phyloP scores from a whole-genome alignment of 2,797 vertebrate species.

The Cyclura pinguis region DNA sequence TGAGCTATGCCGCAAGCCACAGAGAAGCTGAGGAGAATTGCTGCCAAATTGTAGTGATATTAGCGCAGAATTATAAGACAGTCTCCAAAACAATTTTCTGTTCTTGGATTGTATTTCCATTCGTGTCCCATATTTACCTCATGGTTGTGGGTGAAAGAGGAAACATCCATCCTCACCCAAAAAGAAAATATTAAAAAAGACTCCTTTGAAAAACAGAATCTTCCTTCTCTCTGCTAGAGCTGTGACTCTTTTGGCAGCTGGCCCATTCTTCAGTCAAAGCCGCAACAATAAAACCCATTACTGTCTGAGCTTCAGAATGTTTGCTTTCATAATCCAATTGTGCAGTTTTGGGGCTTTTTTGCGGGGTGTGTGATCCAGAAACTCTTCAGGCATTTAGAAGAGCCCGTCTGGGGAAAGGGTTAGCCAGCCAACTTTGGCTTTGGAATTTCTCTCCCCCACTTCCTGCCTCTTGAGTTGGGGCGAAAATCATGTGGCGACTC shows the following conservation, averaged over 20 bases:
- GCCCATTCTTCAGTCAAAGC: not conserved
- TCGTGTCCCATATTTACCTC: not conserved
- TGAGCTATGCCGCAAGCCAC: too few relatives aligned
- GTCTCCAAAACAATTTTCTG: not conserved
- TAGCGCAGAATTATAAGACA: not conserved
- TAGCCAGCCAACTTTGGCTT: not conserved
- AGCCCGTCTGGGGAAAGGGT: conserved; percentile 27
- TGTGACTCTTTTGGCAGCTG: not conserved
- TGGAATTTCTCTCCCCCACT: too few relatives aligned
- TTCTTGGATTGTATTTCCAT: not conserved
- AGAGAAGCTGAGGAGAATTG: too few relatives aligned
- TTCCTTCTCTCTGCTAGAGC: not conserved
- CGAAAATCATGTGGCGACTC: too few relatives aligned
- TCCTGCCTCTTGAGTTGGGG: not conserved
- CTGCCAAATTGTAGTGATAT: not conserved
- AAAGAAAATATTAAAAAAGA: not conserved
- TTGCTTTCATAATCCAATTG: conserved; percentile 39
- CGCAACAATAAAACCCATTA: not conserved
- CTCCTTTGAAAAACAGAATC: not conserved
- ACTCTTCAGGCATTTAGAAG: conserved; percentile 31
- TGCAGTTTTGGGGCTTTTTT: conserved; percentile 34
- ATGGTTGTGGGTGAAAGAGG: not conserved
- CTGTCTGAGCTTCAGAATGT: not conserved
- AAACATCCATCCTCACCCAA: not conserved
- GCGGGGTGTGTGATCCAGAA: conserved; percentile 36